These are phyloP conservation scores for Diabrotica virgifera DNA, from an alignment of 1,140 invertebrate species.

Conservation along the genomic window DNA sequence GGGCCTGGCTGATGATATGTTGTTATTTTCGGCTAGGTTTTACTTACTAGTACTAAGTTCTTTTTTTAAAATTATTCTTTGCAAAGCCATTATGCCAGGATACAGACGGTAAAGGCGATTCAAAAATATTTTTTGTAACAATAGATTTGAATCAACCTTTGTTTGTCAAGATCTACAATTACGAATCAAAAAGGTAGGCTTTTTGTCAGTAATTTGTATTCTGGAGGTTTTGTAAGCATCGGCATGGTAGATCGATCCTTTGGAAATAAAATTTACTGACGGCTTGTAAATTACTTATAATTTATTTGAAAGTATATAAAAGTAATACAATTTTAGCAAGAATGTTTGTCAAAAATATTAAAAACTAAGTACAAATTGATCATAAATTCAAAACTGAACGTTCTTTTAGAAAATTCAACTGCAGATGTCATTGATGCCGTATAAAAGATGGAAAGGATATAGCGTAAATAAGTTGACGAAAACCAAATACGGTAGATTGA, in stretches of 20 bases:
- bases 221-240: neutral
- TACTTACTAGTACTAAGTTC: neutral
- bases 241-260: neutral
- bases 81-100: conserved; percentile 29
- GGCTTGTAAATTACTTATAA: too few relatives aligned
- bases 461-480: too few relatives aligned
- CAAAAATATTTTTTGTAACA: neutral
- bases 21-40: conserved; percentile 19
- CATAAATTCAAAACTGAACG: too few relatives aligned
- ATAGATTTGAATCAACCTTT: neutral
- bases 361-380: too few relatives aligned
- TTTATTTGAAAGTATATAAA: too few relatives aligned
- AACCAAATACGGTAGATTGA: too few relatives aligned
- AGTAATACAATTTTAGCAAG: too few relatives aligned
- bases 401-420: too few relatives aligned
- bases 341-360: too few relatives aligned
- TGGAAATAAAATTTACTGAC: neutral
- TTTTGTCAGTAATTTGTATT: neutral
- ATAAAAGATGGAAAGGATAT: too few relatives aligned
- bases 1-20: conserved; percentile 38
- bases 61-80: conserved; percentile 22
- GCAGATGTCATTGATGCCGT: too few relatives aligned
- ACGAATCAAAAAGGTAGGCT: neutral
- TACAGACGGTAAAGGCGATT: neutral
- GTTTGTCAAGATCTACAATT: neutral